Base-by-base conservation (phyloP, 2,113 vertebrate genomes). In the Rattus norvegicus region DNA sequence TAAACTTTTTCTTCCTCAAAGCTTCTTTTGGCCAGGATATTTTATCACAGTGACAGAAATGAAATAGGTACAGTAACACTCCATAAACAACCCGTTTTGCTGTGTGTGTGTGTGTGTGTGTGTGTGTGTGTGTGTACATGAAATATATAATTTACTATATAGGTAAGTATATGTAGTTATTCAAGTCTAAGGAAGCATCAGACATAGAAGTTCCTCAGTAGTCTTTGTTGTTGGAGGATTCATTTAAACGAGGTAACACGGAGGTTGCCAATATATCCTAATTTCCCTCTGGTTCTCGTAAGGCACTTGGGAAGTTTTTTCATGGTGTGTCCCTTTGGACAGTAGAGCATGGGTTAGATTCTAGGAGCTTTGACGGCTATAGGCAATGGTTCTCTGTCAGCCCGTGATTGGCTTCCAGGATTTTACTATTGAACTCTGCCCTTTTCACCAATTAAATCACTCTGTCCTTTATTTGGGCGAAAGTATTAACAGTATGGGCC, bases 381-480 rank as follows among this genome's bases (percentile, higher is more conserved):
- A n/a, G 63, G 76, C 67, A 91, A 87, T 36, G 65, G 73, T 59
- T 85, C 26, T 33, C 52, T 76, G 19, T 72, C 79, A 83, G 14
- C 56, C 54, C 88, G 33, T 20, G 10, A n/a, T 17, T 73, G 24
- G 24, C 59, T 72, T 96, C 79, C 19, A 86, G n/a, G 65, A 77
- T n/a, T 70, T 39, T 91, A 69, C 10, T 16, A 1, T 26, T 13
- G 56, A 28, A 67, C 36, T 39, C 36, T 83, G 73, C 70, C 5
- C 43, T 95, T 73, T 92, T 88, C 1, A 77, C 19, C 75, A 77
- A 77, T 59, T 83, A 87, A 77, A 79, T 2, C 39, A 80, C 81
- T 92, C 94, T 67, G 5, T 90, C 39, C 56, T 90, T 43, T 84
- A 39, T 69, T 84, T 95, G 73, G 3, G 33, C 52, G 79, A 90